A percentile compares a stretch with the other conserved stretches of the same genome.
Evolutionary conservation across 2,797 vertebrate genomes (phyloP).

Genomic region (Brachyrhaphis roseni): DNA sequence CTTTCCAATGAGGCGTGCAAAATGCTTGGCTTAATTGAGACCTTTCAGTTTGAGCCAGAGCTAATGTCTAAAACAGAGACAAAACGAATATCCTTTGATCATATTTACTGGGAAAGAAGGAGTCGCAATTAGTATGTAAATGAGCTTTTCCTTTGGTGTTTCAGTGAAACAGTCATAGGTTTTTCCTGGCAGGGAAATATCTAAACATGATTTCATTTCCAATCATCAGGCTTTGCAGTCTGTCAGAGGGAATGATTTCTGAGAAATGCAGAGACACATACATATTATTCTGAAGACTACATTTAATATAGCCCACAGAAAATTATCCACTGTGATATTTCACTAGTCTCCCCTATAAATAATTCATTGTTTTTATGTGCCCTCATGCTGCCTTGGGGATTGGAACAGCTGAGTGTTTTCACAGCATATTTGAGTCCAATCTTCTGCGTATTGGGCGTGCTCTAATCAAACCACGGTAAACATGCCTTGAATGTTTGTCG

Average conservation of each 20-base stretch:
- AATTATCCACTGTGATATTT: constrained; percentile 80
- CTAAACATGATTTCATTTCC: constrained; percentile 62
- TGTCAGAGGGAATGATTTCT: constrained; percentile 67
- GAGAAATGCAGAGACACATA: constrained; percentile 62
- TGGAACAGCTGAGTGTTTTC: constrained; percentile 82
- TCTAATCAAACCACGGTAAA: constrained; percentile 82
- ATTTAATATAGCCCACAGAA: constrained; percentile 79
- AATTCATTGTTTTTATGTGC: constrained; percentile 83
- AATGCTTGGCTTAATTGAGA: constrained; percentile 46
- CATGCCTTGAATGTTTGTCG: constrained; percentile 80
- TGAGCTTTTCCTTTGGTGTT: constrained; percentile 60
- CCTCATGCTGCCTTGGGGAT: constrained; percentile 75
- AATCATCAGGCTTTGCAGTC: constrained; percentile 57
- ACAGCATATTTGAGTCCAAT: constrained; percentile 81
- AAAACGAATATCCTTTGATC: constrained; percentile 69
- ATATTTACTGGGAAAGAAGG: constrained; percentile 55
- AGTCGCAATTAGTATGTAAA: constrained; percentile 65
- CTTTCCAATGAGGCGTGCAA: constrained; percentile 47
- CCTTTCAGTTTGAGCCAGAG: constrained; percentile 57
- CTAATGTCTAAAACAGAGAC: constrained; percentile 54
- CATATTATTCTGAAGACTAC: constrained; percentile 76
- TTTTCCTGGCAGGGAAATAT: constrained; percentile 60
- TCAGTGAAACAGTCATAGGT: constrained; percentile 46
- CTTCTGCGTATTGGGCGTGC: constrained; percentile 74
- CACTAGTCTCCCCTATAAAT: constrained; percentile 76